Percentiles rank a stretch among this genome's conserved stretches.
Evolutionary conservation across 2,797 vertebrate genomes (phyloP).

Genomic region (Halcyon leucocephala): DNA sequence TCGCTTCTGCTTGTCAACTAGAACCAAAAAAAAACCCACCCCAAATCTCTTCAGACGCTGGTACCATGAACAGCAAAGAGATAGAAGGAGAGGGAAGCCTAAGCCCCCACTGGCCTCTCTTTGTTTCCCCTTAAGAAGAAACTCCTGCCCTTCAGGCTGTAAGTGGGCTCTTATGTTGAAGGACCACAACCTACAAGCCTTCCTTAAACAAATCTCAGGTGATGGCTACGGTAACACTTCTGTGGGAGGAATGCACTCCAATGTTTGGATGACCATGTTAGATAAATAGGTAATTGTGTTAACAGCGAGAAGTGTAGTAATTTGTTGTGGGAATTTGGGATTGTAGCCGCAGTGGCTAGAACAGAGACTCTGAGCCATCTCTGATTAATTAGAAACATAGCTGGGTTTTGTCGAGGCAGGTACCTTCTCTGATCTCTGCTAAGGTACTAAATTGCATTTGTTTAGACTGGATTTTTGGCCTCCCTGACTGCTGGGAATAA

Average conservation of each 20-base stretch:
- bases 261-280: background rate
- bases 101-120: background rate
- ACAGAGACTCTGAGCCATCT: slow-evolving; percentile 1
- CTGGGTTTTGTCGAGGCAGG: slow-evolving; percentile 45
- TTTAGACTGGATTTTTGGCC: background rate
- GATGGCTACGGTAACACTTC: background rate
- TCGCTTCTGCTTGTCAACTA: background rate
- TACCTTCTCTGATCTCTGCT: slow-evolving; percentile 31
- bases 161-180: background rate
- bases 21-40: background rate
- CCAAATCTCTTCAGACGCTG: background rate
- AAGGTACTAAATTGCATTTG: slow-evolving; percentile 20
- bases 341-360: background rate
- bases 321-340: slow-evolving; percentile 56
- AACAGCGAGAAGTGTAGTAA: slow-evolving; percentile 3
- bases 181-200: background rate
- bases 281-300: slow-evolving; percentile 32
- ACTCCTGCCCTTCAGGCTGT: background rate
- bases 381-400: slow-evolving; percentile 7
- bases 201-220: background rate
- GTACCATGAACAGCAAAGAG: background rate
- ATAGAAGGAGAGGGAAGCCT: background rate
- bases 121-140: background rate
- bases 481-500: background rate
- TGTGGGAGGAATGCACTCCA: background rate